Base-by-base conservation (phyloP, 2,113 vertebrate species). In the Bambusicola thoracicus region DNA sequence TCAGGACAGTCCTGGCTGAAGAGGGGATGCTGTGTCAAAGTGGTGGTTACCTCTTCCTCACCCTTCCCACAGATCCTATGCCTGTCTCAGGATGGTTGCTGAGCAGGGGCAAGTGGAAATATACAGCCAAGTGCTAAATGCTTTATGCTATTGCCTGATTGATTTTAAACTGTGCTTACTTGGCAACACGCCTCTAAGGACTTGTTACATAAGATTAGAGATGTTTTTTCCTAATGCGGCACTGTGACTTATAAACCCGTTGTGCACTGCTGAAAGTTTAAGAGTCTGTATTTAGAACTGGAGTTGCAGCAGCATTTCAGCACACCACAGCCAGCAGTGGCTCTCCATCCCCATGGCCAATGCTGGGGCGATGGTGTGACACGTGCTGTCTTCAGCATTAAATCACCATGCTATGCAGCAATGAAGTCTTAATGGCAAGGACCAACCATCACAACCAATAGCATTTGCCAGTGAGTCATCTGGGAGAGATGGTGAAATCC, bases 321-420 rank as follows among this genome's bases (percentile, higher is more conserved):
- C 8, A 20, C 36, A 27, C 16, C 9, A 1, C 27, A 4, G 3
- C 49, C 58, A 62, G 13, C 30, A 58, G 46, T 79, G 80, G 72
- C 25, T 40, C n/a, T 20, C 11, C 36, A 19, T 6, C 24, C 27
- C 48, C 25, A 8, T 11, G 36, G 66, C 55, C 74, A 4, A 0
- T 3, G 49, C 13, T 7, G 81, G 67, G 24, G 25, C 0, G 1
- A 36, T 2, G 6, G 13, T 13, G 53, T 4, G 48, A 56, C 2
- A 2, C 12, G 13, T 10, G 0, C 65, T 69, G 44, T 15, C 59
- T 2, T 2, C 21, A 18, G 49, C 82, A n/a, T 20, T 2, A 69
- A 30, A 46, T 53, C 56, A 21, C 27, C 1, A 0, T 0, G 0
- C 4, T 27, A 29, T 5, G 1, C 12, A 5, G 25, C 5, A 21